A percentile compares a stretch with the other conserved stretches of the same genome.
These are phyloP conservation scores for Elmis aenea DNA, from an alignment of 2,888 invertebrate genomes.

Conservation along the genomic window DNA sequence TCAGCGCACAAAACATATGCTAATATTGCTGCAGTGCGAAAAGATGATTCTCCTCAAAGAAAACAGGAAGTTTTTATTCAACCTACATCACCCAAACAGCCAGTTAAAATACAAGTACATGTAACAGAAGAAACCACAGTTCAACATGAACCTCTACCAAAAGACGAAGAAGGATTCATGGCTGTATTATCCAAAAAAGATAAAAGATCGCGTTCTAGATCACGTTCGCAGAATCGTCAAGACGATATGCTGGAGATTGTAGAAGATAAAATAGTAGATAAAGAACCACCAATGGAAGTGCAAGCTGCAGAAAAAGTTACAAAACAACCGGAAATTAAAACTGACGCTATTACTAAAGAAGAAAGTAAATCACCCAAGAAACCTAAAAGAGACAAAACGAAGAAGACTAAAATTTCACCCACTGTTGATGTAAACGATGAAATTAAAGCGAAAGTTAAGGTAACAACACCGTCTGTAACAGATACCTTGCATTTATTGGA, in stretches of 20 bases:
- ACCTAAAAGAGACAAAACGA: slow-evolving; percentile 4
- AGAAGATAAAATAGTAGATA: slow-evolving; percentile 1
- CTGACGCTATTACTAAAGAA: slow-evolving; percentile 4
- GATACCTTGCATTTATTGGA: no score
- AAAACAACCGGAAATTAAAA: slow-evolving; percentile 2
- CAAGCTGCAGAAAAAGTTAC: slow-evolving; percentile 3
- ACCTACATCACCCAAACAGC: slow-evolving; percentile 22
- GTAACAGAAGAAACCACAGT: slow-evolving; percentile 21
- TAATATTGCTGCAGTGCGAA: slow-evolving; percentile 14
- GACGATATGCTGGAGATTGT: slow-evolving; percentile 6
- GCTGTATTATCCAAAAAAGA: slow-evolving; percentile 28
- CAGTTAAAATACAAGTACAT: slow-evolving; percentile 17
- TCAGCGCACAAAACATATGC: slow-evolving; percentile 19
- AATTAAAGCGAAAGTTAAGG: no score
- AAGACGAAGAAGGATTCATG: slow-evolving; percentile 34
- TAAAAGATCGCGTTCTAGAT: slow-evolving; percentile 33
- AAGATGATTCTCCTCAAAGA: slow-evolving; percentile 1
- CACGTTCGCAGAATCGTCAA: no score
- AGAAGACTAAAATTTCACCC: slow-evolving; percentile 1
- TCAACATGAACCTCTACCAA: slow-evolving; percentile 17
- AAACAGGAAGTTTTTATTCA: slow-evolving; percentile 3
- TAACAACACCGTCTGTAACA: no score
- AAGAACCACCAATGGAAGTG: slow-evolving; percentile 2
- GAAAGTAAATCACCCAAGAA: slow-evolving; percentile 3
- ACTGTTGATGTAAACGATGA: no score